Conservation (phyloP, 2,113 vertebrate species). For the western clawed frog (Xenopus tropicalis) region UCB_Xtro_10.0 CM004443.2:33609001-33609500, state of each 20-base stretch:
- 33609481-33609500: too few species aligned
- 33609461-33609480: too few species aligned
- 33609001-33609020: slow-evolving; percentile 13
- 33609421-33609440: too few species aligned
- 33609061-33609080: slow-evolving; percentile 16
- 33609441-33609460: too few species aligned
- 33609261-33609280: background rate
- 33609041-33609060: slow-evolving; percentile 12
- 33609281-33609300: too few species aligned
- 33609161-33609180: slow-evolving; percentile 25
- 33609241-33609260: slow-evolving; percentile 21
- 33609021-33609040: background rate
- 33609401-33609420: too few species aligned
- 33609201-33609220: slow-evolving; percentile 13
- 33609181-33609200: slow-evolving; percentile 18
- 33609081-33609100: slow-evolving; percentile 3
- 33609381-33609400: too few species aligned
- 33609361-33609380: too few species aligned
- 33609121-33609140: slow-evolving; percentile 7
- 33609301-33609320: too few species aligned
- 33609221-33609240: slow-evolving; percentile 28
- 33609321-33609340: too few species aligned
- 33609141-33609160: slow-evolving; percentile 6
- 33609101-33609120: background rate
- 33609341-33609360: too few species aligned